Percentiles rank a stretch among this genome's conserved stretches.
Conservation (phyloP, 1,140 invertebrate genomes). For the Oscheius sp. region DNA sequence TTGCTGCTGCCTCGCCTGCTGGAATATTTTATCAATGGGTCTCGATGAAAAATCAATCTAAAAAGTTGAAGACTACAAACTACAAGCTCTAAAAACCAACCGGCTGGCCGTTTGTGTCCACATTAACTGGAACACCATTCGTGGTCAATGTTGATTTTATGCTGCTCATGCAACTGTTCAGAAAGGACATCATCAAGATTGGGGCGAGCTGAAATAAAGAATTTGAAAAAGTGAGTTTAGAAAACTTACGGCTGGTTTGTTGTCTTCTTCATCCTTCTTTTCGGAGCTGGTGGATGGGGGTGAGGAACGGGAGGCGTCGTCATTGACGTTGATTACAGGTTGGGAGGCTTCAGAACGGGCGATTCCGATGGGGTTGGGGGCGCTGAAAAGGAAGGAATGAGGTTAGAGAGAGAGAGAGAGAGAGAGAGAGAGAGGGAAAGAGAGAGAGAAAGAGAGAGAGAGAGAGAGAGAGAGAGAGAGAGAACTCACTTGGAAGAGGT, state of each 20-base stretch:
- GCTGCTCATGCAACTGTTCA: conserved; percentile 1
- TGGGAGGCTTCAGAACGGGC: too few relatives aligned
- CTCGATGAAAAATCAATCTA: background rate
- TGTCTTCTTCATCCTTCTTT: background rate
- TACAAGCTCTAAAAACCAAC: background rate
- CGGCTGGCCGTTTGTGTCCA: conserved; percentile 3
- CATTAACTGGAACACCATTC: background rate
- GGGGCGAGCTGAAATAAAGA: conserved; percentile 2
- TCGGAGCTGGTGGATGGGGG: background rate
- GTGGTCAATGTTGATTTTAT: background rate
- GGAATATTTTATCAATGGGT: conserved; percentile 3
- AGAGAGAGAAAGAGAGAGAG: background rate
- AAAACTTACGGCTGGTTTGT: conserved; percentile 1
- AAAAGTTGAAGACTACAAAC: background rate
- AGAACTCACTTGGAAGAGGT: background rate
- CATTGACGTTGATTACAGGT: background rate
- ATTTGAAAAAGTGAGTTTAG: background rate
- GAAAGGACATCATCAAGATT: conserved; percentile 15
- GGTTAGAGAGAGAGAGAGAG: background rate
- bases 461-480: background rate
- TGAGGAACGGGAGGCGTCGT: background rate
- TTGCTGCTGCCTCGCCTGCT: conserved; percentile 4
- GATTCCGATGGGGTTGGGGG: background rate
- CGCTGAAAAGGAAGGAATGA: background rate
- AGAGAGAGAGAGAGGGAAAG: background rate